Evolutionary conservation across 2,888 invertebrate species (phyloP).

Genomic region (Drosophila anomalata): DNA sequence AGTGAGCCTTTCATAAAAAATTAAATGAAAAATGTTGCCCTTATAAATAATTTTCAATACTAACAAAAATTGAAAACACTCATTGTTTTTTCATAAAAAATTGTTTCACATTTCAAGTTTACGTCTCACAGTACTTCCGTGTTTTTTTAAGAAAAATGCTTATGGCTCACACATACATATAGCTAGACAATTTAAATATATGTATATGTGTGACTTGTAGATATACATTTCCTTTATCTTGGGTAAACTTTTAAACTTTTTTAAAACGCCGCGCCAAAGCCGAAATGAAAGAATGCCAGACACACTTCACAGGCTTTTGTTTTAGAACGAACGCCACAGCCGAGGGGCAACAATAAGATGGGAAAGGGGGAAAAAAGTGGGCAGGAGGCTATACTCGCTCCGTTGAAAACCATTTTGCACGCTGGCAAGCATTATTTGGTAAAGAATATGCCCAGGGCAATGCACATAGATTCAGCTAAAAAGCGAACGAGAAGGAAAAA

Average conservation of each 20-base stretch:
- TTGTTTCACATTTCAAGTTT: background rate
- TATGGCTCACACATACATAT: conserved; percentile 43
- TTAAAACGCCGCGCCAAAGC: conserved; percentile 65
- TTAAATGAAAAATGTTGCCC: too few relatives aligned
- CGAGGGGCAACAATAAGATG: conserved; percentile 13
- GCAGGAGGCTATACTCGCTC: conserved; percentile 25
- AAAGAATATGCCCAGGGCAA: conserved; percentile 69
- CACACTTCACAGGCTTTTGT: conserved; percentile 64
- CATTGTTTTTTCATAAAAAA: background rate
- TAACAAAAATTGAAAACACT: background rate
- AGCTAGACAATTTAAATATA: conserved; percentile 36
- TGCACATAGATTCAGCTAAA: conserved; percentile 47
- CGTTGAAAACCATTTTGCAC: conserved; percentile 73
- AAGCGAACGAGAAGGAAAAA: background rate
- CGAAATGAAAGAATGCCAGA: conserved; percentile 74
- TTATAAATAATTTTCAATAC: background rate
- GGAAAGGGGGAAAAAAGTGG: background rate
- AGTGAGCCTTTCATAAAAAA: background rate
- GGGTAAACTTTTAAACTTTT: conserved; percentile 76
- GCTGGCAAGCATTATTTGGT: conserved; percentile 60
- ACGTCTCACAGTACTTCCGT: conserved; percentile 19
- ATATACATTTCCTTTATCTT: conserved; percentile 72
- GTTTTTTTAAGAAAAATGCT: conserved; percentile 55
- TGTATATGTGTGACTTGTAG: conserved; percentile 15
- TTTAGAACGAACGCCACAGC: conserved; percentile 22